Percentiles rank a stretch among this genome's conserved stretches.
Evolutionary conservation across 1,140 invertebrate genomes (phyloP).

Genomic region (Drosophila obscura): DNA sequence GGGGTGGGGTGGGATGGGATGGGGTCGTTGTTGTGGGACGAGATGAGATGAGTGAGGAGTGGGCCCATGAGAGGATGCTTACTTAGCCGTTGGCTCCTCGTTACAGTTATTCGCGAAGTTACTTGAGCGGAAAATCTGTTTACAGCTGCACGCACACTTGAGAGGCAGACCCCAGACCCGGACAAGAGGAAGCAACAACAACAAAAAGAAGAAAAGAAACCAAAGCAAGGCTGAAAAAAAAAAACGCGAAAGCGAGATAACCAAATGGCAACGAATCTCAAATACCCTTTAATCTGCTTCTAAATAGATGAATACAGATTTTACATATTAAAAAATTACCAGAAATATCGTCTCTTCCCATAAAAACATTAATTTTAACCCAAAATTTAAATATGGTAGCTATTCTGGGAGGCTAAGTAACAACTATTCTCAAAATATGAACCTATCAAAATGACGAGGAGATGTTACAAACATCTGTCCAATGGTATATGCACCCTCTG

Average conservation of each 20-base stretch:
- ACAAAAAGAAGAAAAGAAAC: conserved; percentile 30
- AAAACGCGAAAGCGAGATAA: not conserved
- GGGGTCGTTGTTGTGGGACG: not conserved
- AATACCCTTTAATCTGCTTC: conserved; percentile 3
- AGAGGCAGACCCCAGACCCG: conserved; percentile 38
- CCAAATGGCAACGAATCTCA: no score
- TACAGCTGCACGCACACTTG: conserved; percentile 81
- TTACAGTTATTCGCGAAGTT: conserved; percentile 78
- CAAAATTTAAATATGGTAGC: no score
- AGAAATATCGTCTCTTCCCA: no score
- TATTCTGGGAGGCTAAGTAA: not conserved
- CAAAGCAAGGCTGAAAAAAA: not conserved
- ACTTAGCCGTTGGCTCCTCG: conserved; percentile 48
- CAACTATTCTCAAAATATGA: not conserved
- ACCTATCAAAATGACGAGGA: no score
- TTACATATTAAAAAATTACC: no score
- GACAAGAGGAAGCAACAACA: conserved; percentile 29
- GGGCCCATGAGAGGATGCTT: conserved; percentile 35
- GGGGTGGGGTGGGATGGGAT: not conserved
- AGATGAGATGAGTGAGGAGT: not conserved
- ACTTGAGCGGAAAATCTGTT: conserved; percentile 82
- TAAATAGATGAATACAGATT: no score
- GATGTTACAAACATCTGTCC: not conserved
- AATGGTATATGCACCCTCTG: not conserved
- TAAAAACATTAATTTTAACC: no score